Conservation (phyloP, 2,888 invertebrate species). For the Synanthedon myopaeformis region DNA sequence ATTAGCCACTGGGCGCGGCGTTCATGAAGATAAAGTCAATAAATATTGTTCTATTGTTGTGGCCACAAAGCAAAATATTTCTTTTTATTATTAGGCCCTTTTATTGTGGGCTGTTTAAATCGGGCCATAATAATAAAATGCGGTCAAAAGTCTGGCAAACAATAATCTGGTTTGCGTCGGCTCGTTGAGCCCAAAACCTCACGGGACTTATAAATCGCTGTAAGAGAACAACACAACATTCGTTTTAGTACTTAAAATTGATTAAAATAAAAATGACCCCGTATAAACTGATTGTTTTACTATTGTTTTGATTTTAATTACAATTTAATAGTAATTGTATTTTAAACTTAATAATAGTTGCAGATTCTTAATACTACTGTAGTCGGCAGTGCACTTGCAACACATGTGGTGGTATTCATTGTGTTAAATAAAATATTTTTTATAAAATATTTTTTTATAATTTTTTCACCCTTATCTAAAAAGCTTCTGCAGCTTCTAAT, state of each 20-base stretch:
- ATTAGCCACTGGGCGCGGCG: constrained; percentile 1
- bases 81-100: constrained; percentile 36
- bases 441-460: too few species aligned
- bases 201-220: constrained; percentile 25
- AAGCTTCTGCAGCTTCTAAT: too few species aligned
- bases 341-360: too few species aligned
- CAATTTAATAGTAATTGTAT: too few species aligned
- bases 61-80: constrained; percentile 24
- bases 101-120: constrained; percentile 20
- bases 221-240: constrained; percentile 21
- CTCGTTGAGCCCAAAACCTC: constrained; percentile 17
- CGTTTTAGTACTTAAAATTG: constrained; percentile 27
- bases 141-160: constrained; percentile 33
- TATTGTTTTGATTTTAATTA: too few species aligned
- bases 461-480: too few species aligned
- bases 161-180: constrained; percentile 32
- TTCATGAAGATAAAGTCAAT: constrained; percentile 7
- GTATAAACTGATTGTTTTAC: neutral
- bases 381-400: too few species aligned
- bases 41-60: constrained; percentile 30
- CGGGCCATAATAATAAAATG: constrained; percentile 7
- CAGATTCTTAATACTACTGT: too few species aligned
- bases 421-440: too few species aligned
- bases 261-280: constrained; percentile 12
- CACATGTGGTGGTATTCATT: too few species aligned